Percentiles rank a stretch among this genome's conserved stretches.
Conservation (phyloP, 2,113 vertebrate species). For the Tragelaphus buxtoni region DNA sequence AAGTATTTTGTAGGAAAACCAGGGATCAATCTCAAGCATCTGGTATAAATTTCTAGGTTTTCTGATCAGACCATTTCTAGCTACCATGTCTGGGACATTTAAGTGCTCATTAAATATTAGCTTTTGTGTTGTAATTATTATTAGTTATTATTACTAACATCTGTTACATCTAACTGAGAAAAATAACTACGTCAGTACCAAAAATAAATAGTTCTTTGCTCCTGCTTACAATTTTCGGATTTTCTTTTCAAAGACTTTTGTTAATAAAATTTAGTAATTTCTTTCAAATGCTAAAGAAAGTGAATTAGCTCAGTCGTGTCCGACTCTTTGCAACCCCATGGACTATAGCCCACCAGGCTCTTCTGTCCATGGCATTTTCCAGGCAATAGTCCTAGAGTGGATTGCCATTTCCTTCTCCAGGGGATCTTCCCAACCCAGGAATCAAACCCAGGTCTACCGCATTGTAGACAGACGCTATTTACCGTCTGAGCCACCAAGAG, state of each 20-base stretch:
- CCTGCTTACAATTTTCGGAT: not conserved
- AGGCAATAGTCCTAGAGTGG: no score
- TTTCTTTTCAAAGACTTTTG: not conserved
- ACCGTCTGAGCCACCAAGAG: not conserved
- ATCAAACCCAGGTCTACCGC: no score
- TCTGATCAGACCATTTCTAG: not conserved
- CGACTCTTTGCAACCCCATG: no score
- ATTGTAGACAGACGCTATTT: no score
- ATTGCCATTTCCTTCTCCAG: no score
- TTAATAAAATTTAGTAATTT: slow-evolving; percentile 18
- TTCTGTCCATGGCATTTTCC: no score
- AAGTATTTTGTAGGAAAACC: not conserved
- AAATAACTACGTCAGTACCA: not conserved
- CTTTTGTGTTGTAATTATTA: not conserved
- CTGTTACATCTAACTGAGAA: not conserved
- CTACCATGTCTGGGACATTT: not conserved
- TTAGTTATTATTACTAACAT: not conserved
- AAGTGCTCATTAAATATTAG: not conserved
- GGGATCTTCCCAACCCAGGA: no score
- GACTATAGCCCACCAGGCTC: no score
- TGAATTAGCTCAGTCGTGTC: no score
- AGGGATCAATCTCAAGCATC: not conserved
- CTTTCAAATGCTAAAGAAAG: not conserved
- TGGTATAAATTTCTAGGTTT: not conserved
- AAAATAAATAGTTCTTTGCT: not conserved